A percentile compares a stretch with the other conserved stretches of the same genome.
phyloP scores from a whole-genome alignment of 53 echinoderm and acorn worm genomes.

The Patiria pectinifera region DNA sequence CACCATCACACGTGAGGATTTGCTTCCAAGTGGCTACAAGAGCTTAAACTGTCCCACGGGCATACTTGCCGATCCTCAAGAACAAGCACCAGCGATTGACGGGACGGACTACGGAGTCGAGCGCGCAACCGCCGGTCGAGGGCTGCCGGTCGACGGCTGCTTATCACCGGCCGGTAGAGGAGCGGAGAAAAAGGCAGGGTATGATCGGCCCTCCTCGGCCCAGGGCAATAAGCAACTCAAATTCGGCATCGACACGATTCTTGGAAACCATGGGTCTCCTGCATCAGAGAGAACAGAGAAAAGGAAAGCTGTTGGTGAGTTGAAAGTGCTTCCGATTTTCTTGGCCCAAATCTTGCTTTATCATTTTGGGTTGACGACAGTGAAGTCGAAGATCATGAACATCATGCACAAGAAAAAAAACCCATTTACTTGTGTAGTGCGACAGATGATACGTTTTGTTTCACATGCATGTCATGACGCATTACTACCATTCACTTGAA shows the following conservation, averaged over 20 bases:
- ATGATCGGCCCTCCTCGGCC: neutral
- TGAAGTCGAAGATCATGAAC: too few relatives aligned
- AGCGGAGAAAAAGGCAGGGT: neutral
- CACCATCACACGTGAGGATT: neutral
- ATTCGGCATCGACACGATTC: slow-evolving; percentile 56
- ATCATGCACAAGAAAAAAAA: too few relatives aligned
- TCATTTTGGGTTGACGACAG: too few relatives aligned
- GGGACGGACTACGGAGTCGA: neutral
- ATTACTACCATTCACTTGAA: too few relatives aligned
- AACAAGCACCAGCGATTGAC: neutral
- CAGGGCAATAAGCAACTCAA: slow-evolving; percentile 24
- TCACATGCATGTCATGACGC: too few relatives aligned
- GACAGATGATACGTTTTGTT: too few relatives aligned
- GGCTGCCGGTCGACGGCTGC: neutral
- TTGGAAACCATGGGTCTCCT: slow-evolving; percentile 14
- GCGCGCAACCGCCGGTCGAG: neutral
- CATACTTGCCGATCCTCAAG: slow-evolving; percentile 24
- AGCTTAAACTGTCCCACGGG: slow-evolving; percentile 27
- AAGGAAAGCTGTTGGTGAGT: slow-evolving; percentile 28
- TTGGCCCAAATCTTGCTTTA: neutral
- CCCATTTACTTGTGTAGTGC: too few relatives aligned
- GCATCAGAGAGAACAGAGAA: slow-evolving; percentile 16
- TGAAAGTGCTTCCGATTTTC: neutral
- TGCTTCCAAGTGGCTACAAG: slow-evolving; percentile 9
- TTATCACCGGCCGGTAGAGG: neutral